Conservation (phyloP, 2,113 vertebrate species). For the Pleuronectes platessa region DNA sequence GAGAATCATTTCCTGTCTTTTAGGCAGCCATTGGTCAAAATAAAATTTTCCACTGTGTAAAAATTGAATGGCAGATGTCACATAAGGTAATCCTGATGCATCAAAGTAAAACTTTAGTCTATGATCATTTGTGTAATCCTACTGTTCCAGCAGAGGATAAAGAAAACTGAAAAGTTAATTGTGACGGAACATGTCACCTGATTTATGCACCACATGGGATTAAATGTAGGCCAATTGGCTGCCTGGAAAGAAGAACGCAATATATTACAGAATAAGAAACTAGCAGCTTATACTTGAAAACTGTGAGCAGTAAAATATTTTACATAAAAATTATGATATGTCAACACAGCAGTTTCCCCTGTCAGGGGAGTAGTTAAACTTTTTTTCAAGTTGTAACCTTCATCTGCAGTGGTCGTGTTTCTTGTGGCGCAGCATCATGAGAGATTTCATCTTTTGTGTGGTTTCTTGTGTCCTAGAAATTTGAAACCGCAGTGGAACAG, state of each 20-base stretch:
- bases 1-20: too few relatives aligned
- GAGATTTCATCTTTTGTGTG: slow-evolving; percentile 2
- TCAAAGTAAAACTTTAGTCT: too few relatives aligned
- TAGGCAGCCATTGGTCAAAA: too few relatives aligned
- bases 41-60: too few relatives aligned
- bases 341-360: background rate
- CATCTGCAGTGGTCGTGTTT: background rate
- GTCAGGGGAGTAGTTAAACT: background rate
- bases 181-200: too few relatives aligned
- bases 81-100: too few relatives aligned
- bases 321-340: background rate
- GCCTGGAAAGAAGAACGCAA: background rate
- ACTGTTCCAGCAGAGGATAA: too few relatives aligned
- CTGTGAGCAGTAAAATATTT: too few relatives aligned
- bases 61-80: too few relatives aligned
- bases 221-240: background rate
- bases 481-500: background rate
- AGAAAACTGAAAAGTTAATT: too few relatives aligned
- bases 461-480: slow-evolving; percentile 33
- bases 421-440: slow-evolving; percentile 11
- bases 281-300: background rate
- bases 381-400: background rate
- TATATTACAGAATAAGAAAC: background rate
- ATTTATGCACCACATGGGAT: background rate
- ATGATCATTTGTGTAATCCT: too few relatives aligned